Percentiles rank a stretch among this genome's conserved stretches.
Conservation (phyloP, 2,797 vertebrate species). For the Pteronotus mesoamericanus region DNA sequence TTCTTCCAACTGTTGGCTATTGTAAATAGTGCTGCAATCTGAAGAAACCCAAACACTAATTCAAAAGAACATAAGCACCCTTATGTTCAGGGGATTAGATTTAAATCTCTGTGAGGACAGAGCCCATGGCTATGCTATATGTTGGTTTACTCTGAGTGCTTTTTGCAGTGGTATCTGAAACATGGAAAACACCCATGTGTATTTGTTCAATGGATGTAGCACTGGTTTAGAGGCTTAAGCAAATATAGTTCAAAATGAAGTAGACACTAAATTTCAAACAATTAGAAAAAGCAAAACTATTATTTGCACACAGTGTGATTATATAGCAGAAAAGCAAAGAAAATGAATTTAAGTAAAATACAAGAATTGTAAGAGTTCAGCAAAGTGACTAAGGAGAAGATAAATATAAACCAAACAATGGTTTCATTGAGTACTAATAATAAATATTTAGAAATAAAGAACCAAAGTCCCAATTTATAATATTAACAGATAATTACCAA, state of each 20-base stretch:
- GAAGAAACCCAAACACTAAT: no score
- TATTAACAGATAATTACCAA: background rate
- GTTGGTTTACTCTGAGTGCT: background rate
- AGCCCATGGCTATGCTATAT: background rate
- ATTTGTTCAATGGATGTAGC: background rate
- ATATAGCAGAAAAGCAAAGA: background rate
- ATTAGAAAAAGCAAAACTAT: background rate
- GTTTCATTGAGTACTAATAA: background rate
- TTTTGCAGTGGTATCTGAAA: background rate
- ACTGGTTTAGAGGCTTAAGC: background rate
- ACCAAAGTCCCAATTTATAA: background rate
- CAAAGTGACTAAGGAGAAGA: background rate
- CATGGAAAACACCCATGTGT: background rate
- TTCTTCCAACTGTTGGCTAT: no score
- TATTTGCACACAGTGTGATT: background rate
- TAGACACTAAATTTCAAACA: background rate
- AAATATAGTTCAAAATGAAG: background rate
- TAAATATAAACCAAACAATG: background rate
- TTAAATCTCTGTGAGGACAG: background rate
- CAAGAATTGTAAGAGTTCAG: background rate
- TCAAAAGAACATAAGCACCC: no score
- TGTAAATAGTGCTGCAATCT: no score
- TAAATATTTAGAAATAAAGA: background rate
- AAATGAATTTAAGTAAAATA: conserved; percentile 25
- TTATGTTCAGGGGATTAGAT: background rate